These are phyloP conservation scores for Corynorhinus townsendii DNA, from an alignment of 2,113 vertebrate genomes.

Conservation along the genomic window DNA sequence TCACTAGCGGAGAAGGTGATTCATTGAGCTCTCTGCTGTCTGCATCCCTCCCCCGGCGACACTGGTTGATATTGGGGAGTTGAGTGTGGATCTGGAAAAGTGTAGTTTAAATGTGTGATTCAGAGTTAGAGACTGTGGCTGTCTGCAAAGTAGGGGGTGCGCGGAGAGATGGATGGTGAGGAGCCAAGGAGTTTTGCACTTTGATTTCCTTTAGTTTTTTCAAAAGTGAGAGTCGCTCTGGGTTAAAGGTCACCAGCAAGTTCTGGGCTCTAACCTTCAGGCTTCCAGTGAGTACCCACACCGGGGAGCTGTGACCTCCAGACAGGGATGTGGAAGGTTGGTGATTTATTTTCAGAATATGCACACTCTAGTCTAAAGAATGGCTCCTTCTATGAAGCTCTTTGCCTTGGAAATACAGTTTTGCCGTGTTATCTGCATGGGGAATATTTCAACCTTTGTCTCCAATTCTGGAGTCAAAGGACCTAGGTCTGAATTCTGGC, in stretches of 20 bases:
- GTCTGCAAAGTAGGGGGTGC: not conserved
- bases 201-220: not conserved
- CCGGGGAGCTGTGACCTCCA: not conserved
- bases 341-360: not conserved
- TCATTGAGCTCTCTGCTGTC: slow-evolving; percentile 9
- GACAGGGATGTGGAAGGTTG: not conserved
- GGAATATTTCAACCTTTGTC: not conserved
- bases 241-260: not conserved
- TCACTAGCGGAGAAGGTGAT: slow-evolving; percentile 53
- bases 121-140: slow-evolving; percentile 34
- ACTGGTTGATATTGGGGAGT: slow-evolving; percentile 24
- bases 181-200: not conserved
- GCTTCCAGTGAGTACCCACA: not conserved
- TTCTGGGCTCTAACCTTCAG: not conserved
- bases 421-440: not conserved
- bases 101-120: slow-evolving; percentile 41
- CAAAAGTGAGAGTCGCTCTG: not conserved
- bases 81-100: slow-evolving; percentile 28
- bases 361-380: not conserved
- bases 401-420: slow-evolving; percentile 6
- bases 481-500: not conserved
- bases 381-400: not conserved
- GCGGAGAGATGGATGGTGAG: not conserved
- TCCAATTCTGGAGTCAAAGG: not conserved
- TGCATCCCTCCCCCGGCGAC: not conserved